Percentiles rank a stretch among this genome's conserved stretches.
Conservation (phyloP, 2,113 vertebrate species). For the Empidonax traillii region DNA sequence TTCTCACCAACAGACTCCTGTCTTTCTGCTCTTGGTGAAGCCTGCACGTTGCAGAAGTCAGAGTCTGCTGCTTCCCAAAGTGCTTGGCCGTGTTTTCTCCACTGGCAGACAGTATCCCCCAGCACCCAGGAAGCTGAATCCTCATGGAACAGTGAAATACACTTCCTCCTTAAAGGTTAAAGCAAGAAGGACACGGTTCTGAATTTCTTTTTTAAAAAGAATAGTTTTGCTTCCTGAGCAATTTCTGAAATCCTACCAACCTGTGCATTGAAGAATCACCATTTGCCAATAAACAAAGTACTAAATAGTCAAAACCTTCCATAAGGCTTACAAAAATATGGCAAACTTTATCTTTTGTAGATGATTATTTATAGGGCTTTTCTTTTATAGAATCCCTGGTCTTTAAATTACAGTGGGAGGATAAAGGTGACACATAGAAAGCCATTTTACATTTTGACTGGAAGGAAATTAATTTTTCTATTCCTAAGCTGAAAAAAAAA, state of each 20-base stretch:
- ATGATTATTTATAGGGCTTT: neutral
- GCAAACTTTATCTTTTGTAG: neutral
- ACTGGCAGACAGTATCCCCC: neutral
- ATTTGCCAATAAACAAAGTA: neutral
- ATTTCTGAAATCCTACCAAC: neutral
- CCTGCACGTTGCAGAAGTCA: neutral
- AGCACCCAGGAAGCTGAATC: neutral
- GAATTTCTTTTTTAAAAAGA: neutral
- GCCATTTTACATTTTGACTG: neutral
- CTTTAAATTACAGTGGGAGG: neutral
- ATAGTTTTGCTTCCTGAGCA: neutral
- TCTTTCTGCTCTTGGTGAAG: neutral
- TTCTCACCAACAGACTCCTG: neutral
- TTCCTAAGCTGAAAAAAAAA: neutral
- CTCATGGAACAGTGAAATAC: neutral
- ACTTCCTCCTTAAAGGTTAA: neutral
- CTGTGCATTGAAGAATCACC: neutral
- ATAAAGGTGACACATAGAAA: neutral
- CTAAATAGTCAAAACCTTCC: neutral
- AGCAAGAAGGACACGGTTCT: neutral
- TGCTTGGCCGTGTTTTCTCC: neutral
- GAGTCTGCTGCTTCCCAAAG: neutral
- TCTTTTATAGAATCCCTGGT: neutral
- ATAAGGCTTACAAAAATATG: neutral
- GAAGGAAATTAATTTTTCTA: neutral